A percentile compares a stretch with the other conserved stretches of the same genome.
Conservation (phyloP, 2,113 vertebrate species). For the Dipodomys ordii region DNA sequence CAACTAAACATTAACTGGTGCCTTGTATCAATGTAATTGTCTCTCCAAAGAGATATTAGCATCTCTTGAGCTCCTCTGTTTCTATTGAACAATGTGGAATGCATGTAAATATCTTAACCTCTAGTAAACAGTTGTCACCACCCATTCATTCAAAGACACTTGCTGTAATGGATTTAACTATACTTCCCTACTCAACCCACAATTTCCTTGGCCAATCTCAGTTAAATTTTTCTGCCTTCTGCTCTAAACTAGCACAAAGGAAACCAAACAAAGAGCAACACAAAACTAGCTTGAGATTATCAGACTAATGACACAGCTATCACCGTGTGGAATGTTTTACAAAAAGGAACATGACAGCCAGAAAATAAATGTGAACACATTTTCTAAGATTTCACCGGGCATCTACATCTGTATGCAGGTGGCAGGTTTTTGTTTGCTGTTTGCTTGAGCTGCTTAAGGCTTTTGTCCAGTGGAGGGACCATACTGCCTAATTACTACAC, state of each 20-base stretch:
- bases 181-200: neutral
- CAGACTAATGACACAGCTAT: conserved; percentile 56
- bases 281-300: conserved; percentile 66
- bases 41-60: neutral
- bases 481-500: conserved; percentile 62
- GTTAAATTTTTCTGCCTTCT: conserved; percentile 30
- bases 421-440: conserved; percentile 60
- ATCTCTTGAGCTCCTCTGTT: neutral
- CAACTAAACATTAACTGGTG: neutral
- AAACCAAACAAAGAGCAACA: conserved; percentile 46
- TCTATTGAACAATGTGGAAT: neutral
- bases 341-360: neutral
- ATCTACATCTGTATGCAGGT: neutral
- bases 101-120: neutral
- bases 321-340: conserved; percentile 11
- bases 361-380: conserved; percentile 43
- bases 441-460: conserved; percentile 38
- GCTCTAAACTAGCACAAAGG: conserved; percentile 33
- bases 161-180: neutral
- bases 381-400: conserved; percentile 16
- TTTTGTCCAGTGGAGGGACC: conserved; percentile 46
- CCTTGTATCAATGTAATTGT: neutral
- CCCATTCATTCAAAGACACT: neutral
- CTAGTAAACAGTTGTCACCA: neutral
- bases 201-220: conserved; percentile 43